Evolutionary conservation across 2,888 invertebrate genomes (phyloP).

Genomic region (Linyphia triangularis): DNA sequence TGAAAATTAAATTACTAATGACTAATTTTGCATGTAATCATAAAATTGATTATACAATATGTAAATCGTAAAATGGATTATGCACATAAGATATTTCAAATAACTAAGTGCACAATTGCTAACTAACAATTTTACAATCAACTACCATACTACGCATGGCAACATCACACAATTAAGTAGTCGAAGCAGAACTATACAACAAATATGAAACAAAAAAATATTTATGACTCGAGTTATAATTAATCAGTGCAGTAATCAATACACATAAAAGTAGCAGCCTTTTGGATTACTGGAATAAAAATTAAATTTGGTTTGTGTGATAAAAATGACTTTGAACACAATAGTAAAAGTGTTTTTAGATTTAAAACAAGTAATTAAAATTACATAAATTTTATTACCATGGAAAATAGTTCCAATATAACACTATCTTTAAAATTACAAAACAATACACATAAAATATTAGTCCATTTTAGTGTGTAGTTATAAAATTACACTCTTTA

Average conservation of each 20-base stretch:
- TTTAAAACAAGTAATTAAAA: neutral
- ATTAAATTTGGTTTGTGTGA: neutral
- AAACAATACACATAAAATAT: slow-evolving; percentile 1
- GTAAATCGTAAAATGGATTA: neutral
- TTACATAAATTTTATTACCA: neutral
- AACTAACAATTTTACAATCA: neutral
- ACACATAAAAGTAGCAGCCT: neutral
- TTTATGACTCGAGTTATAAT: neutral
- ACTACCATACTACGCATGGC: neutral
- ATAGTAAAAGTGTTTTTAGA: neutral
- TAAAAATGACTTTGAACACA: neutral
- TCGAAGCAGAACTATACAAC: neutral
- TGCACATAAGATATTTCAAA: neutral
- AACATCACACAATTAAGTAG: neutral
- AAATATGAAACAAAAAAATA: neutral
- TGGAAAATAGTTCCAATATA: neutral
- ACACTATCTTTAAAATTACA: neutral
- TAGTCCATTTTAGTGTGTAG: neutral
- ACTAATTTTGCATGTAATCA: neutral
- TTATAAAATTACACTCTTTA: neutral
- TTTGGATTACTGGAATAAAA: neutral
- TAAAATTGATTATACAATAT: too few relatives aligned
- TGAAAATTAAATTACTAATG: neutral
- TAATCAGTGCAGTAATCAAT: neutral
- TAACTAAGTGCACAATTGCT: neutral